These are phyloP conservation scores for Tylochromis polylepis DNA, from an alignment of 2,113 vertebrate species.

Conservation along the genomic window DNA sequence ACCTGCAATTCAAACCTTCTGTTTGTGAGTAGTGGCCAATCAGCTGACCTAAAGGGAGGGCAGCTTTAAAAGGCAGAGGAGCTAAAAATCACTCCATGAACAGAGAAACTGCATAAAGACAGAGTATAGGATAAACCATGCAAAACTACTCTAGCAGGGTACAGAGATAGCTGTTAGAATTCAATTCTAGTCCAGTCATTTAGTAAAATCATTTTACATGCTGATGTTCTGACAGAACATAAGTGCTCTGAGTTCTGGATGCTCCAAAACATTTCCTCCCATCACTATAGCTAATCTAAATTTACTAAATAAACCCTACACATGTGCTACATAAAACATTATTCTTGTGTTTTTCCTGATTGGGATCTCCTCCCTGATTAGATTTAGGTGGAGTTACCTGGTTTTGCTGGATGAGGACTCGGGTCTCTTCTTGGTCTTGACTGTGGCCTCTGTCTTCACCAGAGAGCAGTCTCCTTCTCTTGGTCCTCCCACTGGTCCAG, in stretches of 20 bases:
- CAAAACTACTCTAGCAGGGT: not conserved
- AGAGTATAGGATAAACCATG: accelerated
- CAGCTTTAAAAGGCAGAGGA: not conserved
- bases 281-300: not conserved
- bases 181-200: not conserved
- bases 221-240: not conserved
- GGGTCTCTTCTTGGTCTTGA: slow-evolving; percentile 60
- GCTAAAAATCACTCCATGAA: not conserved
- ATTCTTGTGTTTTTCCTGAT: not conserved
- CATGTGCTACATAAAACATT: not conserved
- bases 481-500: slow-evolving; percentile 19
- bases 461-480: slow-evolving; percentile 61
- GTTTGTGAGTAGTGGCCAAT: not conserved
- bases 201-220: not conserved
- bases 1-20: not conserved
- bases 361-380: not conserved
- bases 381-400: slow-evolving; percentile 42
- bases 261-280: not conserved
- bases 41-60: not conserved
- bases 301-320: not conserved
- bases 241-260: too few species aligned
- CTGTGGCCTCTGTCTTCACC: slow-evolving; percentile 63
- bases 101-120: not conserved
- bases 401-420: slow-evolving; percentile 43
- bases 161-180: not conserved